Evolutionary conservation across 2,888 invertebrate genomes (phyloP).

Genomic region (Teinopalpus imperialis): DNA sequence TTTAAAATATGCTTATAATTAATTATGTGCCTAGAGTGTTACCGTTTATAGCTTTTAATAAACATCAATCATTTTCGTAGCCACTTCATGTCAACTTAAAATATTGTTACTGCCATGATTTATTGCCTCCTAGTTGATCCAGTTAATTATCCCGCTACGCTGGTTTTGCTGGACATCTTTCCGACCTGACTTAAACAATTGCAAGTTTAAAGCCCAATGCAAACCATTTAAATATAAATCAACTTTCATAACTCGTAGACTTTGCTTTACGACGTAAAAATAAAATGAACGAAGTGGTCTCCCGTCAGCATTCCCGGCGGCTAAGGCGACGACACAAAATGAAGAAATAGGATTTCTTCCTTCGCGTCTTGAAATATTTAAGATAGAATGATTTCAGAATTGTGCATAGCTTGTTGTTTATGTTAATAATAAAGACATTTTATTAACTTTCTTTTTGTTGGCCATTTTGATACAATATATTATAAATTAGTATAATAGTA

Average conservation of each 20-base stretch:
- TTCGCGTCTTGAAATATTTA: slow-evolving; percentile 57
- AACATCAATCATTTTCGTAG: slow-evolving; percentile 78
- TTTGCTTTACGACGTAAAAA: slow-evolving; percentile 58
- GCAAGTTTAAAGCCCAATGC: slow-evolving; percentile 20
- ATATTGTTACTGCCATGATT: slow-evolving; percentile 74
- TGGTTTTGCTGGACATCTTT: slow-evolving; percentile 8
- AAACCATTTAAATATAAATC: slow-evolving; percentile 57
- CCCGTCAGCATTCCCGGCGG: slow-evolving; percentile 56
- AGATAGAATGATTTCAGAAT: slow-evolving; percentile 56
- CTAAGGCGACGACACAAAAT: slow-evolving; percentile 63
- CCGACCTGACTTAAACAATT: slow-evolving; percentile 5
- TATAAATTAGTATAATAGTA: too few species aligned
- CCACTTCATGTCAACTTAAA: slow-evolving; percentile 77
- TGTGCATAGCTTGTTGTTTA: slow-evolving; percentile 56
- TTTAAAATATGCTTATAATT: too few species aligned
- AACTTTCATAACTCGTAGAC: slow-evolving; percentile 55
- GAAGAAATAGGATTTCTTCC: slow-evolving; percentile 61
- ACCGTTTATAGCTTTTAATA: too few species aligned
- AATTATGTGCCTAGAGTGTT: too few species aligned
- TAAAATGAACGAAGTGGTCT: slow-evolving; percentile 50
- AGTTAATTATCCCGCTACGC: slow-evolving; percentile 15
- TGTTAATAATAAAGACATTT: slow-evolving; percentile 36
- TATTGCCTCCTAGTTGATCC: slow-evolving; percentile 50
- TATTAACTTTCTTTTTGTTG: not conserved
- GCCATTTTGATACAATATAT: not conserved